Percentiles rank a stretch among this genome's conserved stretches.
These are phyloP conservation scores for Donacobius atricapilla DNA, from an alignment of 2,113 vertebrate genomes.

Conservation along the genomic window DNA sequence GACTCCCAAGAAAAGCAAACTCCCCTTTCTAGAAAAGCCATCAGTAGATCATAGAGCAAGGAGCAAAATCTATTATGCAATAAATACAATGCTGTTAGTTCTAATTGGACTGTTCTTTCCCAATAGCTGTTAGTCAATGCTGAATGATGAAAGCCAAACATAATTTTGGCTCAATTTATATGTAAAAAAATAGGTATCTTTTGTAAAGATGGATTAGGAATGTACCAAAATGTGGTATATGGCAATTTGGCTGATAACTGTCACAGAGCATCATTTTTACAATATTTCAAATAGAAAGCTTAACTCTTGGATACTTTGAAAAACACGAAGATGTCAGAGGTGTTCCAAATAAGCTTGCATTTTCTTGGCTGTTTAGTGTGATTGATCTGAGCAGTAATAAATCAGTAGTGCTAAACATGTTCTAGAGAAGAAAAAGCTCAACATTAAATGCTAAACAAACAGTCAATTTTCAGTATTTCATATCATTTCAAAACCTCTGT, in stretches of 20 bases:
- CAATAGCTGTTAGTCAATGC: not conserved
- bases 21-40: not conserved
- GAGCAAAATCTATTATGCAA: not conserved
- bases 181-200: not conserved
- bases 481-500: not conserved
- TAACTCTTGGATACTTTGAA: not conserved
- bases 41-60: not conserved
- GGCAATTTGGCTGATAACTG: not conserved
- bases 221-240: not conserved
- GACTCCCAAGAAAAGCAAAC: not conserved
- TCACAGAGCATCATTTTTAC: not conserved
- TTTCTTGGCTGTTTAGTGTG: not conserved
- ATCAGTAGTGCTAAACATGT: not conserved
- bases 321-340: not conserved
- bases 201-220: not conserved
- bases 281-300: not conserved
- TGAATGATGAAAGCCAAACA: not conserved
- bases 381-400: not conserved
- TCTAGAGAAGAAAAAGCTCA: not conserved
- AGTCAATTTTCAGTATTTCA: not conserved
- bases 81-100: not conserved
- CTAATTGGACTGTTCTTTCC: not conserved
- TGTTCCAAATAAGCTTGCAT: not conserved
- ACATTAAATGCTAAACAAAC: rapidly evolving
- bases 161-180: not conserved